Base-by-base conservation (phyloP, 2,113 vertebrate species). In the Amphiprion percula region DNA sequence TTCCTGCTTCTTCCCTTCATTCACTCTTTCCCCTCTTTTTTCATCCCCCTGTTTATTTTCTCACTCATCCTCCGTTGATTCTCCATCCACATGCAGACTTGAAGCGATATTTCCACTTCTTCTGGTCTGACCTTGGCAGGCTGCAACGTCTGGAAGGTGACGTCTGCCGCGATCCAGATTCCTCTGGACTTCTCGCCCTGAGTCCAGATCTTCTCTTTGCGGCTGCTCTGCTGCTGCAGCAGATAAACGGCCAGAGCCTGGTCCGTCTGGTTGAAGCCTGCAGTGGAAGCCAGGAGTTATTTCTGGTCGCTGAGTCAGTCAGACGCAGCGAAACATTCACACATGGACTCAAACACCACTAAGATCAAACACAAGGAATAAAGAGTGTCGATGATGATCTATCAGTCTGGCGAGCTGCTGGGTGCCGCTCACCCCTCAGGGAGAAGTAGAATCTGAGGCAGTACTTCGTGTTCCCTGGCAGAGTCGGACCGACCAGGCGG, bases 371-470 rank as follows among this genome's bases (percentile, higher is more conserved):
- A 26, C 6, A 15, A 16, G 8, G 9, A 14, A 46, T 4, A 26
- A 15, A 0, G 0, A 54, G n/a, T 11, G 10, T 12, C 8, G 2
- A 37, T 1, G 33, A 66, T 49, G 30, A 16, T 56, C 14, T 23
- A 52, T 67, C 41, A 21, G 15, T 61, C 21, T 12, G 5, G 30
- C 0, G 46, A 33, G 56, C 30, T 69, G 55, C 11, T 7, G 1
- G 39, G 63, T 70, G 44, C 17, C 8, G 21, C 88, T 90, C 84
- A 92, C 92, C 92, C 37, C 96, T 95, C 68, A 98, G 92, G 24
- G 96, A 96, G 75, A 97, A 99, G 94, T 94, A 96, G 87, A 99
- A 98, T 46, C 94, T 95, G 79, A 99, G 93, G 87, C 98, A 99
- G 93, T 95, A 99, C 87, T 96, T 97, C 80, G 94, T 91, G 87